A percentile compares a stretch with the other conserved stretches of the same genome.
phyloP scores from a whole-genome alignment of 2,113 vertebrate species.

The Malaclemys terrapin region DNA sequence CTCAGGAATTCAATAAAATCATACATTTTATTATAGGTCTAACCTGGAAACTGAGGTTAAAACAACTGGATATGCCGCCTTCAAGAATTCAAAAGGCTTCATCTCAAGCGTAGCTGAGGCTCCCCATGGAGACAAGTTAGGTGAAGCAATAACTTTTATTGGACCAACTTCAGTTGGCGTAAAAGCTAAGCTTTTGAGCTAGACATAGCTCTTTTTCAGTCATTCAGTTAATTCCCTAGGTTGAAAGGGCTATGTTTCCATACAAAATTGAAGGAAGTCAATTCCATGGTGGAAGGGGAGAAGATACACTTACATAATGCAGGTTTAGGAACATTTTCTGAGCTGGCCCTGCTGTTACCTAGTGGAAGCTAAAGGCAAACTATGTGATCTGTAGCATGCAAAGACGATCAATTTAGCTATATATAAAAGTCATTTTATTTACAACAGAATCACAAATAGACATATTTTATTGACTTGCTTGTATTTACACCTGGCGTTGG shows the following conservation, averaged over 20 bases:
- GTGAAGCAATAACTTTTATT: neutral
- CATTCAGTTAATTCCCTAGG: neutral
- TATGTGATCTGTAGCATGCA: neutral
- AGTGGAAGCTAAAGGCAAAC: neutral
- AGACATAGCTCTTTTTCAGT: neutral
- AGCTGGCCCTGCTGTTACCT: neutral
- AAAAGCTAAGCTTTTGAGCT: neutral
- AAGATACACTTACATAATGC: fast-evolving
- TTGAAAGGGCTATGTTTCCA: neutral
- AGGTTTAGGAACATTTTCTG: neutral
- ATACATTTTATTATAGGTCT: neutral
- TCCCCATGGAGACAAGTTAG: neutral
- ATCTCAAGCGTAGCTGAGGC: neutral
- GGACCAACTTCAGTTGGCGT: neutral
- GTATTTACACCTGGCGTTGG: neutral
- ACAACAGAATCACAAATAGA: neutral
- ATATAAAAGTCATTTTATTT: neutral
- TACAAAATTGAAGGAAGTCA: neutral
- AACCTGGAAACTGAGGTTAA: neutral
- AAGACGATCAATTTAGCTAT: neutral
- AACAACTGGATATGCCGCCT: neutral
- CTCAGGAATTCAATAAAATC: neutral
- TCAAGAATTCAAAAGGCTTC: neutral
- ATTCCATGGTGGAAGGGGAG: neutral
- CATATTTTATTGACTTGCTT: neutral